A percentile compares a stretch with the other conserved stretches of the same genome.
These are phyloP conservation scores for Butorides virescens DNA, from an alignment of 2,113 vertebrate genomes.

Conservation along the genomic window DNA sequence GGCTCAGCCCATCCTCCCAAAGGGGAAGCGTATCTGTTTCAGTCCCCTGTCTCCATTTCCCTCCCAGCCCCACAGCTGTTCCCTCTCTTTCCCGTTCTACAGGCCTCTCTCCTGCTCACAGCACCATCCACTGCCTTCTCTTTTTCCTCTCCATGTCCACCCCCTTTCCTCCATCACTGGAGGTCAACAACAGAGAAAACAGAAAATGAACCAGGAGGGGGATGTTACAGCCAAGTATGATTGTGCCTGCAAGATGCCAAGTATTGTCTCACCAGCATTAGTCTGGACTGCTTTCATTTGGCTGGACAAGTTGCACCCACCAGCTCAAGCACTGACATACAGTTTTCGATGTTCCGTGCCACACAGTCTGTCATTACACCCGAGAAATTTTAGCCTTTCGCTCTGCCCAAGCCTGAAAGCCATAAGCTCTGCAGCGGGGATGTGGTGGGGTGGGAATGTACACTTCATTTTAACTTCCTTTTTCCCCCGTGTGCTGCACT, in stretches of 20 bases:
- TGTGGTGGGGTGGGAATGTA: not conserved
- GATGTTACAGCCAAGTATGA: slow-evolving; percentile 2
- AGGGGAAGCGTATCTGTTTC: slow-evolving; percentile 26
- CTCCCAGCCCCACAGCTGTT: slow-evolving; percentile 43
- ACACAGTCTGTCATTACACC: not conserved
- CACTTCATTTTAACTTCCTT: not conserved
- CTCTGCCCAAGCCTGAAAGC: not conserved
- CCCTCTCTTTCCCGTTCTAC: slow-evolving; percentile 8
- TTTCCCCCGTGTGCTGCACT: not conserved
- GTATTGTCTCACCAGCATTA: slow-evolving; percentile 14
- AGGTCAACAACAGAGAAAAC: slow-evolving; percentile 13
- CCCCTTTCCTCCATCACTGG: slow-evolving; percentile 7
- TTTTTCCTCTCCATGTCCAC: not conserved
- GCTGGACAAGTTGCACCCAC: not conserved
- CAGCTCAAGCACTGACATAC: not conserved
- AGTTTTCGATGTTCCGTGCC: not conserved
- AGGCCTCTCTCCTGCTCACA: not conserved
- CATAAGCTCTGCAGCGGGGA: not conserved
- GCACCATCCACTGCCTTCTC: not conserved
- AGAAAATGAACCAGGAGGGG: slow-evolving; percentile 13
- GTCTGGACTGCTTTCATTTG: slow-evolving; percentile 33
- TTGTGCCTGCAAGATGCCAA: slow-evolving; percentile 7
- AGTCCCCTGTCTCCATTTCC: slow-evolving; percentile 5
- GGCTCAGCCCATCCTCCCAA: slow-evolving; percentile 38
- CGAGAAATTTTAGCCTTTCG: not conserved